Percentiles rank a stretch among this genome's conserved stretches.
phyloP scores from a whole-genome alignment of 64 coral and sea anemone genomes.

The Actinia equina region DNA sequence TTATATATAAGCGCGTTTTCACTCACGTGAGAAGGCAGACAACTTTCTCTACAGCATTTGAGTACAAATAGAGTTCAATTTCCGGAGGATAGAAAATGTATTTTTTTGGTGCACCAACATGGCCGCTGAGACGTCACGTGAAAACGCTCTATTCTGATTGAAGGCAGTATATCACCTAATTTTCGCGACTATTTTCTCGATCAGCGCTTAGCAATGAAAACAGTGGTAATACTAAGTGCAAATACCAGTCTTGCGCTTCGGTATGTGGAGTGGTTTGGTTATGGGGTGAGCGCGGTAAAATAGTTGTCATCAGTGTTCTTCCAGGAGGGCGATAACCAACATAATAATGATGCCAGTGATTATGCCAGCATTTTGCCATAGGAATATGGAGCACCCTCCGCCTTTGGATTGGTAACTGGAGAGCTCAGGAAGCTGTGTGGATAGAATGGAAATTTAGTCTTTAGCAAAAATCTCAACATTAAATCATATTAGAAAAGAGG shows the following conservation, averaged over 20 bases:
- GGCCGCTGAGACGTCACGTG: no score
- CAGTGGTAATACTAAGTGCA: not conserved
- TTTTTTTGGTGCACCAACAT: no score
- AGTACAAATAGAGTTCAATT: no score
- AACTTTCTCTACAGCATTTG: no score
- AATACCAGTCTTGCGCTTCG: not conserved
- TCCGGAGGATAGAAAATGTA: no score
- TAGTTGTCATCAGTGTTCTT: conserved; percentile 4
- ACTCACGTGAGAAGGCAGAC: no score
- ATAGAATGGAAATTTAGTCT: not conserved
- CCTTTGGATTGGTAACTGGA: conserved; percentile 47
- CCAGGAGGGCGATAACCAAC: conserved; percentile 71
- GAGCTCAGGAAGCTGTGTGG: conserved; percentile 60
- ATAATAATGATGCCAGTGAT: conserved; percentile 66
- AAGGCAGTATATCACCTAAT: no score
- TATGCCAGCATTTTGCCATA: conserved; percentile 70
- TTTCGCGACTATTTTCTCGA: no score
- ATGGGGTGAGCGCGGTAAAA: not conserved
- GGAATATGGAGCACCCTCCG: conserved; percentile 24
- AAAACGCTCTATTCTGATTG: no score
- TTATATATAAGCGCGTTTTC: no score
- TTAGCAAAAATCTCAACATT: not conserved
- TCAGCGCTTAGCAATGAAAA: no score
- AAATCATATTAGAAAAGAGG: not conserved
- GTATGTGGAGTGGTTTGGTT: not conserved